A percentile compares a stretch with the other conserved stretches of the same genome.
Evolutionary conservation across 2,113 vertebrate genomes (phyloP).

Genomic region (Sinocyclocheilus grahami): DNA sequence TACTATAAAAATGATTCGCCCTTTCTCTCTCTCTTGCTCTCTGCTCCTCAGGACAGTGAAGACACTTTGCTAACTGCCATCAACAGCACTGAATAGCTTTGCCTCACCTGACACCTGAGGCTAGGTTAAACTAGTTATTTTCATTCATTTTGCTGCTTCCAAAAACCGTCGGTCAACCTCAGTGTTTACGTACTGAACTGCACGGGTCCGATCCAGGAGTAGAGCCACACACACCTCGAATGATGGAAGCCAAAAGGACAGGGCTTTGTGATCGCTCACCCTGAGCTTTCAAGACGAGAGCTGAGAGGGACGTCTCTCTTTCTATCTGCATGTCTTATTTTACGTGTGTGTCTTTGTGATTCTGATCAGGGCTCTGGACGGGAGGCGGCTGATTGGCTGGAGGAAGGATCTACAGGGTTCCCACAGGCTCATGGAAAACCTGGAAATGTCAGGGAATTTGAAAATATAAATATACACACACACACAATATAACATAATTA

Average conservation of each 20-base stretch:
- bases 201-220: background rate
- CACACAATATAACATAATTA: background rate
- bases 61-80: background rate
- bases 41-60: slow-evolving; percentile 26
- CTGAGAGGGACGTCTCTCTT: slow-evolving; percentile 26
- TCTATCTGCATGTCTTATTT: slow-evolving; percentile 53
- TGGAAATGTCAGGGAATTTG: background rate
- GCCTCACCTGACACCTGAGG: background rate
- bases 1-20: background rate
- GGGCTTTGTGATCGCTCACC: background rate
- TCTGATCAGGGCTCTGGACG: slow-evolving; percentile 45
- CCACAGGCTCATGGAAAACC: slow-evolving; percentile 1
- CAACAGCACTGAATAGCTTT: background rate
- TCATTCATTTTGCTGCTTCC: slow-evolving; percentile 3
- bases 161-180: background rate
- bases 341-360: slow-evolving; percentile 43
- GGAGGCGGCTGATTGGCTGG: slow-evolving; percentile 1
- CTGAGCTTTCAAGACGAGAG: slow-evolving; percentile 22
- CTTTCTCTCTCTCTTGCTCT: slow-evolving; percentile 22
- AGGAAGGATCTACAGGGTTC: slow-evolving; percentile 17
- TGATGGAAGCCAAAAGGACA: background rate
- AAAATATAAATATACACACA: background rate
- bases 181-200: background rate
- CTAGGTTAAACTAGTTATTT: background rate
- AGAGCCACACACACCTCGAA: slow-evolving; percentile 13